These are phyloP conservation scores for Mormyrops boulengeri DNA, from an alignment of 2,797 vertebrate genomes.

Conservation along the genomic window DNA sequence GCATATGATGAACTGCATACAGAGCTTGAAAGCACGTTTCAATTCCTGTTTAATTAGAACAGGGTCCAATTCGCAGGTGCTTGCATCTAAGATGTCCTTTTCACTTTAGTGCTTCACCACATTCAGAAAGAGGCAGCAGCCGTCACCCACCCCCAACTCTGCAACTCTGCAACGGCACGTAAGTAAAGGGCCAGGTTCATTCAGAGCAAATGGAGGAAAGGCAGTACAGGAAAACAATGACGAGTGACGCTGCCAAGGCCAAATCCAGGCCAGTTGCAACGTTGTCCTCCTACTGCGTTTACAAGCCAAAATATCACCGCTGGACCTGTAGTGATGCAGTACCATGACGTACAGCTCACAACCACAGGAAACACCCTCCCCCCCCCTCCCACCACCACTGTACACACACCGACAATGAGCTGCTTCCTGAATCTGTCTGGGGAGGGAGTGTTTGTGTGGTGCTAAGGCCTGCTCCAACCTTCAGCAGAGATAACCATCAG, in stretches of 20 bases:
- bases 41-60: neutral
- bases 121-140: neutral
- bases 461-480: neutral
- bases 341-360: neutral
- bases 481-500: neutral
- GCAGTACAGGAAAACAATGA: neutral
- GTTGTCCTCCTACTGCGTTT: neutral
- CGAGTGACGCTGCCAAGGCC: neutral
- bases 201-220: neutral
- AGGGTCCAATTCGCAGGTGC: neutral
- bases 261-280: neutral
- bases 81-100: neutral
- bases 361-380: neutral
- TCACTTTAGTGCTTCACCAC: neutral
- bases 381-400: slow-evolving; percentile 12
- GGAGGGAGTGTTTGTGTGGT: neutral
- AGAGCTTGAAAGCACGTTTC: neutral
- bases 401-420: slow-evolving; percentile 4
- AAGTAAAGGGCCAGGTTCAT: neutral
- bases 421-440: neutral
- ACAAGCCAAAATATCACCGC: neutral
- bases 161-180: neutral
- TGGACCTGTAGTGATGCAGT: neutral
- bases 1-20: slow-evolving; percentile 11
- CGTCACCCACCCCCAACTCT: neutral